A percentile compares a stretch with the other conserved stretches of the same genome.
Conservation (phyloP, 2,888 invertebrate species). For the Bimastos eiseni region DNA sequence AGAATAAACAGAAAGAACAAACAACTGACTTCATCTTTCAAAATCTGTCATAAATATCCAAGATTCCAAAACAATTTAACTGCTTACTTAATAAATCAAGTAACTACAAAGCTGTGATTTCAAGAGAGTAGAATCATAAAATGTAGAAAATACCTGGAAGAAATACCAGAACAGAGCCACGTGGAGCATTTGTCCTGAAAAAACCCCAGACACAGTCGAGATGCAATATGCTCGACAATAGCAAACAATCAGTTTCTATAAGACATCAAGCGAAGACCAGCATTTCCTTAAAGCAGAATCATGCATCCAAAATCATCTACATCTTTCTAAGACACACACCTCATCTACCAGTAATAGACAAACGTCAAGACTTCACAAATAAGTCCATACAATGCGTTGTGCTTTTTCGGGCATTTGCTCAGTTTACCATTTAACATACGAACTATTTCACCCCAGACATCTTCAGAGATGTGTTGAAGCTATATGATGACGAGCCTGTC, state of each 20-base stretch:
- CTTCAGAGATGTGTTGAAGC: too few relatives aligned
- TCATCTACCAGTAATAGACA: background rate
- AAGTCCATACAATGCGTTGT: background rate
- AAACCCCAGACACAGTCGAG: background rate
- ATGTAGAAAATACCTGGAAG: slow-evolving; percentile 67
- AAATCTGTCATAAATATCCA: background rate
- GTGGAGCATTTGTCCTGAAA: slow-evolving; percentile 9
- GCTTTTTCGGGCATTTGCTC: too few relatives aligned
- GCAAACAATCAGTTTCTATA: background rate
- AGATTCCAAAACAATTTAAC: background rate
- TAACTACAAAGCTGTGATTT: background rate
- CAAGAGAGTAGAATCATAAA: background rate
- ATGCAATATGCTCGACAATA: background rate
- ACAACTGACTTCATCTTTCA: background rate
- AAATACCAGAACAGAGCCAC: slow-evolving; percentile 79
- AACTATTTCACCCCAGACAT: too few relatives aligned
- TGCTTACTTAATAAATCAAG: background rate
- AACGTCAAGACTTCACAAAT: background rate
- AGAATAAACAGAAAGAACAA: background rate
- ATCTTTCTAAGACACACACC: background rate
- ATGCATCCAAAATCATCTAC: background rate
- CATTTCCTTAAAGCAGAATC: background rate
- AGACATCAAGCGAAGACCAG: background rate
- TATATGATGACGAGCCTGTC: too few relatives aligned
- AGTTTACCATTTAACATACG: too few relatives aligned